Evolutionary conservation across 2,113 vertebrate species (phyloP).

Genomic region (Anarhynchus alexandrinus): DNA sequence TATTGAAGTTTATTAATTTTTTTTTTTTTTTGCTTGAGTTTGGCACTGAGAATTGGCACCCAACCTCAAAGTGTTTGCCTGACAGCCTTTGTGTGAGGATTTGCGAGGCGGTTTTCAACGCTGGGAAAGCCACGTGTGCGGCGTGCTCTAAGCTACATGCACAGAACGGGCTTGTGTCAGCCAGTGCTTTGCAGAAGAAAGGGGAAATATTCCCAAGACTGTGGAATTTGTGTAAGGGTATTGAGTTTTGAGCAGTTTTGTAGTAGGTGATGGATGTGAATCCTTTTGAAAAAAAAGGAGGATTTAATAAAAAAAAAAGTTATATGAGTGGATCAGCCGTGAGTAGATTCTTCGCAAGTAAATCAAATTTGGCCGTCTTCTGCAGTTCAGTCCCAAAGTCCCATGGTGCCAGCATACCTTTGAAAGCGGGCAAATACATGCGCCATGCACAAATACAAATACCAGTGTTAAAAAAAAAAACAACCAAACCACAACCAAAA

Average conservation of each 20-base stretch:
- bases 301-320: not conserved
- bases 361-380: not conserved
- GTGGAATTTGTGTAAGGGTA: not conserved
- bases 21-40: not conserved
- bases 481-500: too few relatives aligned
- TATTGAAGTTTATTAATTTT: not conserved
- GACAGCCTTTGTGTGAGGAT: not conserved
- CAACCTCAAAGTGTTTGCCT: not conserved
- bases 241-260: not conserved
- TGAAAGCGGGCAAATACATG: rapidly evolving
- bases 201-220: not conserved
- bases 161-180: not conserved
- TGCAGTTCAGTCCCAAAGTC: not conserved
- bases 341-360: not conserved
- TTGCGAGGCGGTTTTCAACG: not conserved
- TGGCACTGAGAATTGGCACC: not conserved
- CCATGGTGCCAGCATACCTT: not conserved
- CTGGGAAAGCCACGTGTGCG: not conserved
- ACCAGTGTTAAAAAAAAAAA: not conserved
- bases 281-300: not conserved
- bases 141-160: not conserved
- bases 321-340: too few relatives aligned
- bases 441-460: not conserved
- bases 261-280: not conserved
- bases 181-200: not conserved